phyloP scores from a whole-genome alignment of 2,113 vertebrate species.

The Pseudorasbora parva region DNA sequence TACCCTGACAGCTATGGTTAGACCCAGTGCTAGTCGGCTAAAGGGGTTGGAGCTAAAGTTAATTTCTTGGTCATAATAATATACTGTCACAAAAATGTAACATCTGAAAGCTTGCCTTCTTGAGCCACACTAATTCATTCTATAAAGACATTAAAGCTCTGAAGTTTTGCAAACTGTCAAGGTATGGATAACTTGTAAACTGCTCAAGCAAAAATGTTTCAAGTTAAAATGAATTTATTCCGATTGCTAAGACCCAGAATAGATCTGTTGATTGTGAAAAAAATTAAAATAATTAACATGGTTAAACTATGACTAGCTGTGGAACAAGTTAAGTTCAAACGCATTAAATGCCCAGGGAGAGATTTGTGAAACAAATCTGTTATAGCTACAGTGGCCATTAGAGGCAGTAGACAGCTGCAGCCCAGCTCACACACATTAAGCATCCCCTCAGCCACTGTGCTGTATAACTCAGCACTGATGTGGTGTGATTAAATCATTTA shows the following conservation, averaged over 20 bases:
- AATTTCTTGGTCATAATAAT: background rate
- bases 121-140: background rate
- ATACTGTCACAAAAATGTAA: background rate
- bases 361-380: background rate
- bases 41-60: background rate
- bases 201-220: no score
- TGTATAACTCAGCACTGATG: conserved; percentile 13
- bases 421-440: conserved; percentile 31
- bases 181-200: no score
- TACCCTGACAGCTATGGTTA: background rate
- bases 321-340: background rate
- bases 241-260: no score
- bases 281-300: no score
- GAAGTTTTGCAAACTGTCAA: no score
- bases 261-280: no score
- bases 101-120: background rate
- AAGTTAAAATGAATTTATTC: no score
- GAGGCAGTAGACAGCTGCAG: background rate
- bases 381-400: background rate
- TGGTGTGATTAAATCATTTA: conserved; percentile 26
- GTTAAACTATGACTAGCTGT: no score
- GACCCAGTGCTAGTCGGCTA: background rate
- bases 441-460: conserved; percentile 27
- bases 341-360: background rate
- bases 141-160: no score